Percentiles rank a stretch among this genome's conserved stretches.
Conservation (phyloP, 1,140 invertebrate genomes). For the Cydia strobilella region DNA sequence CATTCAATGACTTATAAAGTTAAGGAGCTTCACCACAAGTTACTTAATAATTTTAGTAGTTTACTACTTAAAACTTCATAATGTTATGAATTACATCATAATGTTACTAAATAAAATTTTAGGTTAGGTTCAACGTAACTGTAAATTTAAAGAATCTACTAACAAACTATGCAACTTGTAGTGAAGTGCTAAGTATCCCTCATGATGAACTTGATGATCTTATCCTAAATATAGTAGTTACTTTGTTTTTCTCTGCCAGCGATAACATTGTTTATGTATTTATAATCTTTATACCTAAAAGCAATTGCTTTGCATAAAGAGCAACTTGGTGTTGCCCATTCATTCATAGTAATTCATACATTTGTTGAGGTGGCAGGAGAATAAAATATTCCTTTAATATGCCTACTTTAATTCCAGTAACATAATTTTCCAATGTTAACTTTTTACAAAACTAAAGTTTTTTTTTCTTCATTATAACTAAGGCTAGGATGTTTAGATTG, state of each 20-base stretch:
- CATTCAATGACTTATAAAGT: too few relatives aligned
- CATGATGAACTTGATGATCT: background rate
- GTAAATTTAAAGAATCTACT: background rate
- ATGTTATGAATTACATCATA: background rate
- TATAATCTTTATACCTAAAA: background rate
- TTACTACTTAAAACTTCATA: background rate
- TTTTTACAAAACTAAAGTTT: too few relatives aligned
- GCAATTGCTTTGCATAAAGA: background rate
- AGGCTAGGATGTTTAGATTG: too few relatives aligned
- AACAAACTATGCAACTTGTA: background rate
- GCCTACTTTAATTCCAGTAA: too few relatives aligned
- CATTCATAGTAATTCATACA: background rate
- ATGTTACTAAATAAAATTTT: background rate
- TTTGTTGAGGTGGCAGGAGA: background rate
- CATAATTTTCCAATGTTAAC: too few relatives aligned
- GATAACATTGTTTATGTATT: background rate
- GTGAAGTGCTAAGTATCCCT: background rate
- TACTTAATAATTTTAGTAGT: too few relatives aligned
- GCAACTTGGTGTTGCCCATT: background rate
- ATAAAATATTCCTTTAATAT: too few relatives aligned
- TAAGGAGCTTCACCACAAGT: too few relatives aligned
- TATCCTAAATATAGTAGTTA: background rate
- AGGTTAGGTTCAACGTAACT: background rate
- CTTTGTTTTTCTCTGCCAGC: too few relatives aligned
- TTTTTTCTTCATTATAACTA: too few relatives aligned